Evolutionary conservation across 1,140 invertebrate species (phyloP).

Genomic region (Andrena cerasifolii): DNA sequence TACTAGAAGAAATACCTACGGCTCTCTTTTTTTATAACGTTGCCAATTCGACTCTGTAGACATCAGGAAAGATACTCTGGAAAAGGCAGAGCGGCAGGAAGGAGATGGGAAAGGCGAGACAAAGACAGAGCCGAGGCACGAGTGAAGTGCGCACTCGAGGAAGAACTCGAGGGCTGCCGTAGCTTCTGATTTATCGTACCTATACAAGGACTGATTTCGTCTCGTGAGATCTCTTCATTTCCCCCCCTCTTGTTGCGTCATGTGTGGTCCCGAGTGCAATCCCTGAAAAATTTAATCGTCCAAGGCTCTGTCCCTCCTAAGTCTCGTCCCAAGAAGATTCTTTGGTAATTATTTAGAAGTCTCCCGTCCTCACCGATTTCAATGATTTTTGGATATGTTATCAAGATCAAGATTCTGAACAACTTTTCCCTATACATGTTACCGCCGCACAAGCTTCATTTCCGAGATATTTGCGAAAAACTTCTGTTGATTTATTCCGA

Average conservation of each 20-base stretch:
- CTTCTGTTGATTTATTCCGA: too few species aligned
- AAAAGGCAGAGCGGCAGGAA: constrained; percentile 37
- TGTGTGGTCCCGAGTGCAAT: constrained; percentile 41
- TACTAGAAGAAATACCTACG: neutral
- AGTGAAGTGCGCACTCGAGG: constrained; percentile 74
- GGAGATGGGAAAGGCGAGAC: constrained; percentile 33
- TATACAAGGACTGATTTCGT: constrained; percentile 62
- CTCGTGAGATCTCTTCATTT: constrained; percentile 52
- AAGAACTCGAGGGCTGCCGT: constrained; percentile 66
- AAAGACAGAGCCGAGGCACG: constrained; percentile 63
- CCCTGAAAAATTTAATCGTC: neutral
- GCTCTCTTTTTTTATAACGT: too few species aligned
- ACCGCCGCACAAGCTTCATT: too few species aligned
- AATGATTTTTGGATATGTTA: too few species aligned
- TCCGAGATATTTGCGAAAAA: too few species aligned
- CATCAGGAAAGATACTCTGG: neutral
- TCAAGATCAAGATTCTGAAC: too few species aligned
- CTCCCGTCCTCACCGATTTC: too few species aligned
- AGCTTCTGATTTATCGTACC: constrained; percentile 69
- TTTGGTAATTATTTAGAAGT: too few species aligned
- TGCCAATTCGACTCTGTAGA: neutral
- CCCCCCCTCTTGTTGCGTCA: constrained; percentile 4
- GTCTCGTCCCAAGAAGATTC: too few species aligned
- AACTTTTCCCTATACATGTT: too few species aligned
- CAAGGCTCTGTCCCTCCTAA: neutral